Base-by-base conservation (phyloP, 2,888 invertebrate genomes). In the Epicampocera succincta region DNA sequence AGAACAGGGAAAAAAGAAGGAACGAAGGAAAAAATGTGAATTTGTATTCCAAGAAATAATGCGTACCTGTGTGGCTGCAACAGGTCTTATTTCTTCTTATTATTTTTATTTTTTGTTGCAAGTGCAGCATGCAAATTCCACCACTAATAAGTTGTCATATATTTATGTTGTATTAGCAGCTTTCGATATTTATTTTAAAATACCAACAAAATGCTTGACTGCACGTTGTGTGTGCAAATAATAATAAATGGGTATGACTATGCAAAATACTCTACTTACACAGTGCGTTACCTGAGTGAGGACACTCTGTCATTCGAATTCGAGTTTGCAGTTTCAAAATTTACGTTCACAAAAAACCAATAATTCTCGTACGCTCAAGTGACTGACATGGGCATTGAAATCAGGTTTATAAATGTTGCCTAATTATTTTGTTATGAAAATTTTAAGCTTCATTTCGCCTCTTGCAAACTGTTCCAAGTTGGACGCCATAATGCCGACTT, bases 121-220 rank as follows among this genome's bases (percentile, higher is more conserved):
- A 82, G 60, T 82, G 65, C 82, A 71, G 66, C 65, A 71, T 65
- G 74, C 58, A 78, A 75, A 82, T 74, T 74, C 58, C 66, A 66
- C 33, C 48, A 82, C 46, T 78, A 75, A 75, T 78, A 78, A 54
- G 69, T 75, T 82, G 78, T 78, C 82, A 82, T 78, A 75, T 46
- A 56, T 68, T 73, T 54, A 50, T 63, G 77, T 75, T 69, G 82
- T 44, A 78, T 82, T 75, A 60, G 71, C 60, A 78, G 71, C 60
- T 56, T 61, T 71, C 33, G 33, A 74, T 69, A 66, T 60, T 74
- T 71, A 38, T 74, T 63, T 54, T 50, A 40, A 63, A 60, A 65
- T 54, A 50, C 74, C 77, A 63, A 33, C 63, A 42, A 58, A 8
- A 19, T 65, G 63, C 54, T 4, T 38, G 54, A 42, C n/a, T 65